Conservation (phyloP, 2,888 invertebrate genomes). For the Tanytarsus gracilentus region DNA sequence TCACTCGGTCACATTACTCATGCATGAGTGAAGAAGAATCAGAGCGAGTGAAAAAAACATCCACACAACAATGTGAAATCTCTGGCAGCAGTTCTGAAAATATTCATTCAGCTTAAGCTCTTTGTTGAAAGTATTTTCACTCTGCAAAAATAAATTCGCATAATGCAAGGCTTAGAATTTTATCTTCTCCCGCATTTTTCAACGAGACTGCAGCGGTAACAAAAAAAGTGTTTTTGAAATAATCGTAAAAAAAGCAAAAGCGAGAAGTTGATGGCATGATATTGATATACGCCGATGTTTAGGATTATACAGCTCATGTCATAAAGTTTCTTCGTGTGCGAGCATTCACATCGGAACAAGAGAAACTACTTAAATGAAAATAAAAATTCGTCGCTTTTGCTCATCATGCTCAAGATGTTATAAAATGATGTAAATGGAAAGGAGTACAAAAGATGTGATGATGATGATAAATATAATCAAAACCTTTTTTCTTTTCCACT, state of each 20-base stretch:
- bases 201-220: background rate
- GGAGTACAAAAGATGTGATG: no score
- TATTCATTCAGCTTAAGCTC: background rate
- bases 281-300: slow-evolving; percentile 11
- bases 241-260: slow-evolving; percentile 1
- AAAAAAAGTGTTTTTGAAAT: background rate
- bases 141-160: no score
- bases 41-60: no score
- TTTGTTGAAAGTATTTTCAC: background rate
- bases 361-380: slow-evolving; percentile 19
- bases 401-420: background rate
- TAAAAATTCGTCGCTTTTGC: background rate
- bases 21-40: no score
- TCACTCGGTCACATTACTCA: no score
- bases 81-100: no score
- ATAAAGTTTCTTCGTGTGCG: background rate
- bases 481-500: background rate
- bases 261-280: background rate
- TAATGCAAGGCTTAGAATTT: no score
- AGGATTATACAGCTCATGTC: background rate
- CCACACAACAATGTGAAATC: no score
- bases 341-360: slow-evolving; percentile 3
- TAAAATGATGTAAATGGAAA: background rate
- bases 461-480: no score
- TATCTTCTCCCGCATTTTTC: no score